phyloP scores from a whole-genome alignment of 53 echinoderm and acorn worm species.

The Paelopatides confundens region DNA sequence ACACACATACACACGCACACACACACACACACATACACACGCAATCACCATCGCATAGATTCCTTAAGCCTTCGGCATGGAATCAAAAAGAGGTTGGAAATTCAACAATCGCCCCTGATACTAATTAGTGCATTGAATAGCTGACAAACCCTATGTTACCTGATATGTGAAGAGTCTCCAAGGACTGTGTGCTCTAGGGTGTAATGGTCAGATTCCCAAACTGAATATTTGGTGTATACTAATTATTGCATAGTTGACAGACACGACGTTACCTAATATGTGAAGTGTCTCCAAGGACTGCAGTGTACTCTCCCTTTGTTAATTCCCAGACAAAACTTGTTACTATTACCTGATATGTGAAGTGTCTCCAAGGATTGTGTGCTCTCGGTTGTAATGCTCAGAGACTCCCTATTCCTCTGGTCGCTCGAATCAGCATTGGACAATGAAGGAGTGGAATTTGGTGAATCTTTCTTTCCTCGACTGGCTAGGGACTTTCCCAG shows the following conservation, averaged over 20 bases:
- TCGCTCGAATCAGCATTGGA: conserved; percentile 49
- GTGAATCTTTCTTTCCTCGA: conserved; percentile 28
- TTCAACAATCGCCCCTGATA: too few relatives aligned
- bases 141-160: conserved; percentile 47
- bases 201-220: not conserved
- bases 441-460: conserved; percentile 43
- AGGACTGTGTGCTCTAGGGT: conserved; percentile 71
- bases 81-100: too few relatives aligned
- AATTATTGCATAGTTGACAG: too few relatives aligned
- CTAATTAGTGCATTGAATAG: too few relatives aligned
- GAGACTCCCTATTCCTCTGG: conserved; percentile 40
- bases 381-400: conserved; percentile 63
- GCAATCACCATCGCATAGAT: too few relatives aligned
- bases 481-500: conserved; percentile 41
- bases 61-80: too few relatives aligned
- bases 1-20: too few relatives aligned
- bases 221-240: too few relatives aligned
- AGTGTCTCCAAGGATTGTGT: conserved; percentile 88
- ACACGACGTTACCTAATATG: too few relatives aligned
- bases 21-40: too few relatives aligned
- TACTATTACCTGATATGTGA: conserved; percentile 88
- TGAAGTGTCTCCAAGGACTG: conserved; percentile 92
- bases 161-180: conserved; percentile 96
- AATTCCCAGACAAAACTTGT: not conserved
- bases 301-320: conserved; percentile 63